Base-by-base conservation (phyloP, 2,888 invertebrate genomes). In the Dolomedes plantarius region DNA sequence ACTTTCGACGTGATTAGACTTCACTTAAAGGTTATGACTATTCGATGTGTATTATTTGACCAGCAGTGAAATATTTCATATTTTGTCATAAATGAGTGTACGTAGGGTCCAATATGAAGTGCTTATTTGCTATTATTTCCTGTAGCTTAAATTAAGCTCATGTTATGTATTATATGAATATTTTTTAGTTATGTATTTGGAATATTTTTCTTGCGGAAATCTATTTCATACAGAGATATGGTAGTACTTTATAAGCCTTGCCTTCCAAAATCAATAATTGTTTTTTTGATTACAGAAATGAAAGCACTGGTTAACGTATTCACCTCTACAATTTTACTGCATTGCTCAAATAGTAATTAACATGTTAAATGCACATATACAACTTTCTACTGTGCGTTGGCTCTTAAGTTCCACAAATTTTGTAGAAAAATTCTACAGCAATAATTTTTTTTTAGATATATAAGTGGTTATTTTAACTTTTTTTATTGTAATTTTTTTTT, bases 111-210 rank as follows among this genome's bases (percentile, higher is more conserved):
- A 56, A 56, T 16, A 16, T 16, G 46, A 46, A 46, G 46, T 56
- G 56, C 56, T 56, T 56, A 2, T 56, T 23, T 46, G 16, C 16
- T 56, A 56, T 56, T 56, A 56, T 23, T 56, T 56, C 11, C n/a
- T 23, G 56, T 56, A 56, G 56, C 56, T 56, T 56, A 56, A 56
- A 56, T 56, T 23, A 56, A 56, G 56, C 56, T 16, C 56, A n/a
- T 56, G 3, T 46, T 46, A 46, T 46, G 16, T 46, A 46, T 46
- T 2, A 16, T 16, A 16, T 16, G 23, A 11, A 2, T 56, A 56
- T 56, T 23, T 46, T 56, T 56, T 56, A 56, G 2, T 46, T 2
- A 7, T 9, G 2, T 46, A 46, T 16, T 46, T n/a, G n/a, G n/a
- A n/a, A n/a, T n/a, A n/a, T 11, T 36, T 36, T n/a, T n/a, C 5